Evolutionary conservation across 1,140 invertebrate genomes (phyloP).

Genomic region (Bombus polaris): DNA sequence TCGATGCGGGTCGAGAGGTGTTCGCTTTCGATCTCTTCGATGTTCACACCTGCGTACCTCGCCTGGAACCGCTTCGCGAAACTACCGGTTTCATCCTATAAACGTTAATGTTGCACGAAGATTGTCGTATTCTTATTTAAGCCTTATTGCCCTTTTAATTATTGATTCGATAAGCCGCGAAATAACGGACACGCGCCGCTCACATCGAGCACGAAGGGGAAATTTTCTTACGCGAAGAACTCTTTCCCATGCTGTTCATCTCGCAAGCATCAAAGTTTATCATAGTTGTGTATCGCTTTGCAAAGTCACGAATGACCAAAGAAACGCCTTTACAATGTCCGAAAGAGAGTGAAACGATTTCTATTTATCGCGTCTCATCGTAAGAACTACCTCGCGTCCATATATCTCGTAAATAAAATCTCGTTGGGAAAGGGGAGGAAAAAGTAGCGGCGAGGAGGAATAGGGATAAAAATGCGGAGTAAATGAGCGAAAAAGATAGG

Average conservation of each 20-base stretch:
- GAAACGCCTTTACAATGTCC: background rate
- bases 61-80: background rate
- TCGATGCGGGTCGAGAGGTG: slow-evolving; percentile 2
- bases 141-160: background rate
- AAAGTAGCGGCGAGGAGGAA: background rate
- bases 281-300: background rate
- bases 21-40: background rate
- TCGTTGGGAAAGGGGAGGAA: background rate
- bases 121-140: background rate
- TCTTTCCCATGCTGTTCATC: background rate
- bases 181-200: background rate
- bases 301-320: background rate
- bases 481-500: slow-evolving; percentile 48
- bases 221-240: background rate
- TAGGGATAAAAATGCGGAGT: slow-evolving; percentile 11
- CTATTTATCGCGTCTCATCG: background rate
- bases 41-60: slow-evolving; percentile 1
- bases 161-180: background rate
- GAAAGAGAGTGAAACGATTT: background rate
- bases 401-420: background rate
- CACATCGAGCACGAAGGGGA: background rate
- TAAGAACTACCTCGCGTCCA: too few relatives aligned
- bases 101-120: background rate
- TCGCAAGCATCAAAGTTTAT: background rate
- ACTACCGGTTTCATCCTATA: background rate